Conservation (phyloP, 2,797 vertebrate genomes). For the Trachops cirrhosus region DNA sequence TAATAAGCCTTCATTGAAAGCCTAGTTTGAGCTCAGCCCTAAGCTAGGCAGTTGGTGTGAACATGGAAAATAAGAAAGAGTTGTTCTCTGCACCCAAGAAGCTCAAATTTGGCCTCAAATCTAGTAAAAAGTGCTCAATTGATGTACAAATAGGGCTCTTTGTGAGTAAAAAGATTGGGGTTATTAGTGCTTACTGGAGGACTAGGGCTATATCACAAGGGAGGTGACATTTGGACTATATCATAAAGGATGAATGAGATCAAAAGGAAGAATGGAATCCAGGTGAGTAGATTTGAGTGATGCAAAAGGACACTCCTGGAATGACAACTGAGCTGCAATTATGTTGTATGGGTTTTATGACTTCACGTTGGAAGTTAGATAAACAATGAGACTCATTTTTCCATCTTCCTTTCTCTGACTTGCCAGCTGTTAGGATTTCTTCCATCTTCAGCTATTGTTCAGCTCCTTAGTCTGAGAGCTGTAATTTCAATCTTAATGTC, state of each 20-base stretch:
- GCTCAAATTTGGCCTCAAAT: background rate
- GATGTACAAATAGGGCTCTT: conserved; percentile 4
- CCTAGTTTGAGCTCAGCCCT: background rate
- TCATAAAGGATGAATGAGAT: conserved; percentile 34
- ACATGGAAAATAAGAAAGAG: conserved; percentile 14
- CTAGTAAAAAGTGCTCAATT: conserved; percentile 23
- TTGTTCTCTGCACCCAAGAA: conserved; percentile 16
- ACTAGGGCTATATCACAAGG: background rate
- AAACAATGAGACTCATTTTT: conserved; percentile 36
- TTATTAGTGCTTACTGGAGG: background rate
- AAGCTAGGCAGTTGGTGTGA: background rate
- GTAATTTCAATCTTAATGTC: conserved; percentile 28
- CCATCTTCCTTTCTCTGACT: conserved; percentile 29
- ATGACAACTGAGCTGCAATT: conserved; percentile 33
- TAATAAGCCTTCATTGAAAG: conserved; percentile 16
- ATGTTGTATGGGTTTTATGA: conserved; percentile 46
- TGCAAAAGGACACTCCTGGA: background rate
- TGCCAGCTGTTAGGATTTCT: conserved; percentile 58
- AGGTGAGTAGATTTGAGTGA: background rate
- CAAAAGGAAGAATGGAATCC: conserved; percentile 17
- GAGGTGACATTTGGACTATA: conserved; percentile 16
- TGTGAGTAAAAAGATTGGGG: background rate
- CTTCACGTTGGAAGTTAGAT: conserved; percentile 44
- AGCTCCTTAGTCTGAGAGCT: conserved; percentile 31
- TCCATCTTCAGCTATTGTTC: conserved; percentile 62